These are phyloP conservation scores for Danionella dracula DNA, from an alignment of 2,797 vertebrate genomes.

Conservation along the genomic window DNA sequence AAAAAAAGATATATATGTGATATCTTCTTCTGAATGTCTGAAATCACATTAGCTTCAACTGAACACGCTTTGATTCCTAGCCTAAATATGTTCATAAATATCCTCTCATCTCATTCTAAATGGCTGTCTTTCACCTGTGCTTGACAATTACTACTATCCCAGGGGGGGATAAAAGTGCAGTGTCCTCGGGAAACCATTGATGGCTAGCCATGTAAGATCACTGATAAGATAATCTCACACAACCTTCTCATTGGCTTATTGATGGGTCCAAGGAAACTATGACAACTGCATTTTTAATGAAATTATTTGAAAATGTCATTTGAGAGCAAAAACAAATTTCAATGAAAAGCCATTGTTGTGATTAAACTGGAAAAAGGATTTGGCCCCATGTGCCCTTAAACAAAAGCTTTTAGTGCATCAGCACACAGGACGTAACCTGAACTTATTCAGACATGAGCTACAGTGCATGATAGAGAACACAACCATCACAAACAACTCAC, in stretches of 20 bases:
- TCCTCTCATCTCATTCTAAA: not conserved
- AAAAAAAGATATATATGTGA: no score
- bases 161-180: not conserved
- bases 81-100: not conserved
- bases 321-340: not conserved
- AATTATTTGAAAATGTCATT: conserved; percentile 5
- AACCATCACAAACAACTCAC: no score
- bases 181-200: conserved; percentile 17
- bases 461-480: no score
- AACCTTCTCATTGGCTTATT: not conserved
- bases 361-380: not conserved
- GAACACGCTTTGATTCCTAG: not conserved
- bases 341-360: not conserved
- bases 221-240: conserved; percentile 16
- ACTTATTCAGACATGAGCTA: not conserved
- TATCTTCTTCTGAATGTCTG: no score
- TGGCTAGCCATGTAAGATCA: conserved; percentile 22
- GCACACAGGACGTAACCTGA: not conserved
- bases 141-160: not conserved
- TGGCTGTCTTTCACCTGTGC: not conserved
- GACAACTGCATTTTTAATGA: conserved; percentile 24
- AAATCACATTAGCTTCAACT: no score
- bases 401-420: not conserved
- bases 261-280: conserved; percentile 9
- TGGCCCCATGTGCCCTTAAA: not conserved